Conservation (phyloP, 2,888 invertebrate species). For the Villa cingulata region DNA sequence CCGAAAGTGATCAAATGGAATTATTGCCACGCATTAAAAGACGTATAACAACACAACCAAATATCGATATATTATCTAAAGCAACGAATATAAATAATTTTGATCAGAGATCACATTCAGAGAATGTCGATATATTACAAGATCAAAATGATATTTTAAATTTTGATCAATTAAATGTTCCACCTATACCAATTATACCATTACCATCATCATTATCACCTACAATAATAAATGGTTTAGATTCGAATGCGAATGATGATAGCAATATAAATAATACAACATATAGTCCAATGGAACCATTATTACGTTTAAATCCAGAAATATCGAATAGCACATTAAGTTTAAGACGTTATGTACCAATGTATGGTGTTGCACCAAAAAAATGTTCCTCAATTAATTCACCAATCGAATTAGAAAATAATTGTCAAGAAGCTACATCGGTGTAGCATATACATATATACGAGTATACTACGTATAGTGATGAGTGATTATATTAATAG, state of each 20-base stretch:
- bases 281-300: constrained; percentile 16
- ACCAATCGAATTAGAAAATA: background rate
- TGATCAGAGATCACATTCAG: constrained; percentile 5
- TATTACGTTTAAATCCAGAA: constrained; percentile 9
- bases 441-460: background rate
- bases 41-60: constrained; percentile 14
- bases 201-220: constrained; percentile 1
- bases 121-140: background rate
- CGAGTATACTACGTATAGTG: too few relatives aligned
- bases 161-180: background rate
- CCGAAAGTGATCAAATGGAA: constrained; percentile 29
- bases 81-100: constrained; percentile 14
- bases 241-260: constrained; percentile 10
- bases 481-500: too few relatives aligned
- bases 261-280: background rate
- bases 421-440: background rate
- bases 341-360: constrained; percentile 15
- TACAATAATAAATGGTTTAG: constrained; percentile 11
- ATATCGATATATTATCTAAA: constrained; percentile 11
- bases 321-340: constrained; percentile 11
- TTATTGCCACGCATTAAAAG: constrained; percentile 22
- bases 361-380: constrained; percentile 10
- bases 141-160: background rate
- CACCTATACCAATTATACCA: constrained; percentile 2
- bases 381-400: background rate